Evolutionary conservation across 2,113 vertebrate genomes (phyloP).

Genomic region (Cottus gobio): DNA sequence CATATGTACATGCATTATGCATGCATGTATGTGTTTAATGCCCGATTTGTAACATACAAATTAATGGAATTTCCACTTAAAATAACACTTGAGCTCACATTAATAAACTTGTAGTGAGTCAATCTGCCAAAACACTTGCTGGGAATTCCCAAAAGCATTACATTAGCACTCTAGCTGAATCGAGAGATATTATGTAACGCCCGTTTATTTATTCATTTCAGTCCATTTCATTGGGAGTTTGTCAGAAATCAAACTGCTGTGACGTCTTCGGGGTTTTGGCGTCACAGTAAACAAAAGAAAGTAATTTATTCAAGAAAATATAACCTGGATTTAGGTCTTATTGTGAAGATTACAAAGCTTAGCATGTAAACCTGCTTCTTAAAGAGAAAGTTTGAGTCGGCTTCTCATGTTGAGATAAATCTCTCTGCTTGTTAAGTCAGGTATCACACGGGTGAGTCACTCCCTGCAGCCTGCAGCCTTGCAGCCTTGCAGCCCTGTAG

Average conservation of each 20-base stretch:
- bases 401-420: too few relatives aligned
- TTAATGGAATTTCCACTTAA: neutral
- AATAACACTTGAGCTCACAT: neutral
- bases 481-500: too few relatives aligned
- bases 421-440: too few relatives aligned
- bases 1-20: neutral
- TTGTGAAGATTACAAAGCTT: neutral
- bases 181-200: slow-evolving; percentile 20
- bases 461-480: too few relatives aligned
- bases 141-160: slow-evolving; percentile 29
- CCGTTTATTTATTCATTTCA: slow-evolving; percentile 48
- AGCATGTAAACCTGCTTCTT: too few relatives aligned
- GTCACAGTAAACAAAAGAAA: too few relatives aligned
- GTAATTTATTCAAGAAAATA: too few relatives aligned
- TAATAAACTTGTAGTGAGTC: slow-evolving; percentile 19
- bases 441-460: too few relatives aligned
- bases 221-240: slow-evolving; percentile 32
- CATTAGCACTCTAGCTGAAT: slow-evolving; percentile 10
- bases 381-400: too few relatives aligned
- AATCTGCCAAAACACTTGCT: slow-evolving; percentile 25
- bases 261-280: too few relatives aligned
- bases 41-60: too few relatives aligned
- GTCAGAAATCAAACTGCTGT: slow-evolving; percentile 11
- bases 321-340: neutral
- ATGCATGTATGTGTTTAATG: too few relatives aligned